Base-by-base conservation (phyloP, 2,888 invertebrate species). In the Embidobia sp. region DNA sequence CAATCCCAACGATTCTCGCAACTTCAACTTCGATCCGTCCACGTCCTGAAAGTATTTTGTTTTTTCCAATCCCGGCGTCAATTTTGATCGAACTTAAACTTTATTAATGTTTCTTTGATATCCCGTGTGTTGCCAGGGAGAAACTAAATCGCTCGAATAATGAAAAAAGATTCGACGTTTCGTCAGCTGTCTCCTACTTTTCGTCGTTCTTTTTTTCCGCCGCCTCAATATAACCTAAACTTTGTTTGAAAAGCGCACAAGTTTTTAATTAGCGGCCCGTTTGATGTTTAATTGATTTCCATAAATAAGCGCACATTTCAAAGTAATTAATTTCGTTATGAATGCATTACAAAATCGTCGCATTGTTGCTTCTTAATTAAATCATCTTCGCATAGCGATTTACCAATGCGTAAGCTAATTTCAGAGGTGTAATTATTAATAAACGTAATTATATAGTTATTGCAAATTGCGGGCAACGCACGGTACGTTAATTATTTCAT, bases 111-210 rank as follows among this genome's bases (percentile, higher is more conserved):
- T n/a, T n/a, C n/a, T n/a, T n/a, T n/a, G n/a, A n/a, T n/a, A n/a
- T n/a, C n/a, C n/a, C n/a, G n/a, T n/a, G n/a, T n/a, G n/a, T n/a
- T n/a, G n/a, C n/a, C n/a, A n/a, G 55, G 51, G 42, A 76, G 51
- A 78, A 82, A 83, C 85, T 83, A 84, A 85, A 86, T 85, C 81
- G 82, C 79, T 80, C 79, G 82, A 83, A 82, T 83, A 83, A 83
- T 82, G 80, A 82, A 83, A 83, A 80, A 79, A 84, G n/a, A n/a
- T n/a, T n/a, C n/a, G n/a, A n/a, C n/a, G n/a, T n/a, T 80, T 79
- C 80, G 75, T 77, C 80, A 76, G 79, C 74, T 59, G 63, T 59
- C 46, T 59, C 48, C n/a, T n/a, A 75, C 77, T 78, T 82, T 81
- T 83, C 80, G 81, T 78, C 81, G 74, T 37, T 46, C 4, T 33